A percentile compares a stretch with the other conserved stretches of the same genome.
phyloP scores from a whole-genome alignment of 2,113 vertebrate genomes.

The Syrrhaptes paradoxus region DNA sequence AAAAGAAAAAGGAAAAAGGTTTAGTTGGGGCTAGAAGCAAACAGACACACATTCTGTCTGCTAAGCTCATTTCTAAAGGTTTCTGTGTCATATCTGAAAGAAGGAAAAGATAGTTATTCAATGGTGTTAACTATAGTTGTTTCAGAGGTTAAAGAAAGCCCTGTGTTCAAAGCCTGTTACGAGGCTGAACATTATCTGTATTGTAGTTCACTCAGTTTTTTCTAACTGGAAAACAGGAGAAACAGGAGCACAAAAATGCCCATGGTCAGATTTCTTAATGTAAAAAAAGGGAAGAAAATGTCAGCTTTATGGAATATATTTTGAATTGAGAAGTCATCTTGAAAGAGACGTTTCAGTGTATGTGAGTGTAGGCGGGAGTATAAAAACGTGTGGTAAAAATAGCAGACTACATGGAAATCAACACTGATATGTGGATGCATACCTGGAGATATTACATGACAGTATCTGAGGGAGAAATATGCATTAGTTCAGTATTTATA shows the following conservation, averaged over 20 bases:
- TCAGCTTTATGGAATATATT: neutral
- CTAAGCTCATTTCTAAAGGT: neutral
- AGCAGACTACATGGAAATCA: slow-evolving; percentile 15
- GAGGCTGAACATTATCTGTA: neutral
- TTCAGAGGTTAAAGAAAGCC: neutral
- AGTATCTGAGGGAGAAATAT: neutral
- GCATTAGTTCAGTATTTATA: neutral
- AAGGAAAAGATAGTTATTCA: neutral
- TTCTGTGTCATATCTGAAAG: neutral
- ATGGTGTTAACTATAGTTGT: neutral
- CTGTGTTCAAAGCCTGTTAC: neutral
- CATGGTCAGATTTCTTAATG: neutral
- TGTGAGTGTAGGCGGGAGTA: neutral
- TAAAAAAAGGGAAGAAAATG: neutral
- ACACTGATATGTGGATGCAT: neutral
- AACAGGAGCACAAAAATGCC: neutral
- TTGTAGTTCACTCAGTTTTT: neutral
- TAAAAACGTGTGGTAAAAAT: slow-evolving; percentile 40
- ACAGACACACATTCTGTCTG: neutral
- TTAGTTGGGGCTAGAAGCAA: neutral
- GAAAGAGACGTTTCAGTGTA: slow-evolving; percentile 33
- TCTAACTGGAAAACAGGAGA: neutral
- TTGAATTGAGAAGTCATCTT: slow-evolving; percentile 40
- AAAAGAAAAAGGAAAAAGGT: neutral
- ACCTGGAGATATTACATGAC: neutral